phyloP scores from a whole-genome alignment of 1,140 invertebrate species.

The Coenobita brevimanus region DNA sequence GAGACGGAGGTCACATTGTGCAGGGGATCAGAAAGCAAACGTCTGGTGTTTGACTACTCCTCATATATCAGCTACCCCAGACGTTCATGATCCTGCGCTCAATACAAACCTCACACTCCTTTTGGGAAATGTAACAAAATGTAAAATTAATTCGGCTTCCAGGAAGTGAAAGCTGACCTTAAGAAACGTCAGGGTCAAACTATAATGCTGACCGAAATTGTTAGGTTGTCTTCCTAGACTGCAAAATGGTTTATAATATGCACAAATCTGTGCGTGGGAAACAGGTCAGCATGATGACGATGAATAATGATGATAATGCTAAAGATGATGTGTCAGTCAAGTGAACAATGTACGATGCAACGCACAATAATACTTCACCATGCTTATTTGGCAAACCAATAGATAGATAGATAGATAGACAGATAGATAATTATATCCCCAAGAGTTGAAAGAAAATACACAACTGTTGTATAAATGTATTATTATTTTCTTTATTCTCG shows the following conservation, averaged over 20 bases:
- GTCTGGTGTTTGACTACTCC: conserved; percentile 48
- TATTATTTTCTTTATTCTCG: not conserved
- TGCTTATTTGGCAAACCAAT: no score
- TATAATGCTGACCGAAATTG: no score
- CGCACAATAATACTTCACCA: no score
- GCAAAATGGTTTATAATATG: no score
- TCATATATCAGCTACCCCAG: conserved; percentile 49
- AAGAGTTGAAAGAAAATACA: conserved; percentile 3
- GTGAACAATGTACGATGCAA: no score
- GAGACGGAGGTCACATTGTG: conserved; percentile 44
- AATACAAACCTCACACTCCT: conserved; percentile 30
- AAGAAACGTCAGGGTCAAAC: not conserved
- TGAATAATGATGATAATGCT: no score
- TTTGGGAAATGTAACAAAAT: conserved; percentile 38
- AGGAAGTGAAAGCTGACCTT: conserved; percentile 13
- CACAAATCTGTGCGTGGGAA: no score
- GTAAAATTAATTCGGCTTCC: conserved; percentile 44
- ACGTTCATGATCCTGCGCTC: conserved; percentile 43
- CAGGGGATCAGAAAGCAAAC: conserved; percentile 45
- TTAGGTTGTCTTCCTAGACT: no score
- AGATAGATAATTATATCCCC: not conserved
- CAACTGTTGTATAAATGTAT: not conserved
- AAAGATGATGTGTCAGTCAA: no score
- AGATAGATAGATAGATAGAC: not conserved
- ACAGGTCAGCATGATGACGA: no score